Evolutionary conservation across 2,797 vertebrate species (phyloP), one percentile per base, ranked within the genome.

Genomic region (Etheostoma perlongum): DNA sequence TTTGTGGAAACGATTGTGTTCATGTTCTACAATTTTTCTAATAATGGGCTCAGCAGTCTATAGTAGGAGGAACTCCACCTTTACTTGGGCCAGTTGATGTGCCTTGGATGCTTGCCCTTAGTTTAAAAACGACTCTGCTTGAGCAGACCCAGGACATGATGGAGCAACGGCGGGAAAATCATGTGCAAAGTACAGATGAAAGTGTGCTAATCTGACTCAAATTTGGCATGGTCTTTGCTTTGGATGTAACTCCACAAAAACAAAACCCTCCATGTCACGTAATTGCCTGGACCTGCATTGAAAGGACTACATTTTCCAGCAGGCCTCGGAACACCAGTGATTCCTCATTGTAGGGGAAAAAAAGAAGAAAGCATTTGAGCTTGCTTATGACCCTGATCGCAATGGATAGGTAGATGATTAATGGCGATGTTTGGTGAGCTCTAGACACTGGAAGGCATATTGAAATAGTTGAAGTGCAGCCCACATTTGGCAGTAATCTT

Each of bases 381-480:
- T 65, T 15, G 23, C 79, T 64, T 42, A 54, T 47, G 42, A 51
- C 16, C 23, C 54, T 53, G 23, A 76, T 67, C 42, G 19, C 27
- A 78, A 74, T 60, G 15, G 68, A 72, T 33, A 63, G 30, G 59
- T 33, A 4, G 49, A 49, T 63, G 23, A 79, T 53, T 47, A 65
- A 79, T 33, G 36, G 21, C 40, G 73, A 81, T 48, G 27, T 57
- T 74, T 25, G 15, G 25, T 42, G 54, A 66, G 59, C 42, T 44
- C 46, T 23, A 55, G 44, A 21, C 36, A 25, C n/a, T 53, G 44
- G 52, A 55, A 58, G 42, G 42, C 55, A 21, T 11, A 55, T 7
- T 63, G 63, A 67, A 58, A 83, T n/a, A 6, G 46, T 74, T 79
- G 71, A 66, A 67, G 58, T 68, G 1, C 51, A 62, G 75, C 59